These are phyloP conservation scores for Julus scandinavius DNA, from an alignment of 2,888 invertebrate genomes.

Conservation along the genomic window DNA sequence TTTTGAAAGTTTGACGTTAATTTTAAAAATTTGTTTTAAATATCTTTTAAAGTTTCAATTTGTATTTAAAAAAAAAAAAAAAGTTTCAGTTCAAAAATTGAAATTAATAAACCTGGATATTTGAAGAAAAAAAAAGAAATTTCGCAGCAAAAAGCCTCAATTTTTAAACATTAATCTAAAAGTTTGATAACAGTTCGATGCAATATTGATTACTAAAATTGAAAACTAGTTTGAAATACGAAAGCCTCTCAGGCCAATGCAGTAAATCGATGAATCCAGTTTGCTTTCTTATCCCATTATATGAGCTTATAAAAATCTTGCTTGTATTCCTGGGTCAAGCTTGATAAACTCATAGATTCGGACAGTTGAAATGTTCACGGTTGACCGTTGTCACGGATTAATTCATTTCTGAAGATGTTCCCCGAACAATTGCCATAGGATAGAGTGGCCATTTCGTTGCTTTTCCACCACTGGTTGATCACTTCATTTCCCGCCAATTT, in stretches of 20 bases:
- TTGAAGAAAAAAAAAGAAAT: too few species aligned
- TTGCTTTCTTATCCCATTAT: conserved; percentile 17
- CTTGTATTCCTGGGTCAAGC: conserved; percentile 36
- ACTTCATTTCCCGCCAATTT: conserved; percentile 33
- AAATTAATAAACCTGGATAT: too few species aligned
- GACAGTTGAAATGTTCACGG: background rate
- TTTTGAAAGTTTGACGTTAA: too few species aligned
- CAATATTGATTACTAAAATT: background rate
- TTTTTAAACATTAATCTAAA: too few species aligned
- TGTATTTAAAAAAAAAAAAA: too few species aligned
- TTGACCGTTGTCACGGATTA: conserved; percentile 1
- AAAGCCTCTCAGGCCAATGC: background rate
- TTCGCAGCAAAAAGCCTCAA: too few species aligned
- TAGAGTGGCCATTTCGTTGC: background rate
- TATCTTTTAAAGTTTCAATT: too few species aligned
- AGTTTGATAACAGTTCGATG: too few species aligned
- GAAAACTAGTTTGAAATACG: background rate
- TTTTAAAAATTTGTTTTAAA: too few species aligned
- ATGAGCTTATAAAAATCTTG: background rate
- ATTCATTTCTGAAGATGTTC: conserved; percentile 21
- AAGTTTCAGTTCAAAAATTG: too few species aligned
- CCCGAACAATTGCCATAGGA: background rate
- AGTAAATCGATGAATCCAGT: background rate
- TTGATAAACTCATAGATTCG: background rate
- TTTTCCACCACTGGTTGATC: conserved; percentile 8